Base-by-base conservation (phyloP, 2,797 vertebrate species). In the Smutsia gigantea region DNA sequence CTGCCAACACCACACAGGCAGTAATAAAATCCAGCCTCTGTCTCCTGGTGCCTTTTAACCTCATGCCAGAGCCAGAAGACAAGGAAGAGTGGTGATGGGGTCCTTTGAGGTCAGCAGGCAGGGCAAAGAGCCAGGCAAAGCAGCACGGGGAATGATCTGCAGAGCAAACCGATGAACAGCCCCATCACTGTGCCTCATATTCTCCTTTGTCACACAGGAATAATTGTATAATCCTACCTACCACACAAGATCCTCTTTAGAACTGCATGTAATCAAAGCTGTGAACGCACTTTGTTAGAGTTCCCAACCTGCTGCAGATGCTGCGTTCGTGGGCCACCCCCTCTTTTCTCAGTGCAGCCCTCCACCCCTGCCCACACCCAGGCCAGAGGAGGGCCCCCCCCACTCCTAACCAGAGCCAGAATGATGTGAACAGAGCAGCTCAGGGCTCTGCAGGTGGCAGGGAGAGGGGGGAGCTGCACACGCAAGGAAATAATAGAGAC, bases 361-460 rank as follows among this genome's bases (percentile, higher is more conserved):
- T 86, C 55, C 75, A 78, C 42, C 31, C 0, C 0, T 1, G 39
- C 79, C 95, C 94, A 91, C 0, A 2, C 85, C 34, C 95, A n/a
- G 57, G 53, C 68, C 95, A 93, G n/a, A 59, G 77, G 42, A 79
- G 53, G 63, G 61, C 74, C 94, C 64, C 42, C 64, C 42, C 86
- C 5, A 86, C 94, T 83, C 95, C 79, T 94, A 77, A 2, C 46
- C 71, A 88, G 78, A 95, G 84, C 81, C 94, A 94, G 57, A 96
- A 92, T 66, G 84, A 95, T 93, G 96, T 87, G 94, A 96, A 75
- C 94, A 64, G 94, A 97, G 96, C 90, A 82, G 82, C 85, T 66
- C 90, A 87, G 92, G 95, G 95, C 97, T 97, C 98, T 97, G 97
- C 98, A 98, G 98, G 98, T 98, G 97, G 97, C 93, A 96, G 96